Conservation (phyloP, 2,797 vertebrate genomes). For the Sternarchorhynchus goeldii region DNA sequence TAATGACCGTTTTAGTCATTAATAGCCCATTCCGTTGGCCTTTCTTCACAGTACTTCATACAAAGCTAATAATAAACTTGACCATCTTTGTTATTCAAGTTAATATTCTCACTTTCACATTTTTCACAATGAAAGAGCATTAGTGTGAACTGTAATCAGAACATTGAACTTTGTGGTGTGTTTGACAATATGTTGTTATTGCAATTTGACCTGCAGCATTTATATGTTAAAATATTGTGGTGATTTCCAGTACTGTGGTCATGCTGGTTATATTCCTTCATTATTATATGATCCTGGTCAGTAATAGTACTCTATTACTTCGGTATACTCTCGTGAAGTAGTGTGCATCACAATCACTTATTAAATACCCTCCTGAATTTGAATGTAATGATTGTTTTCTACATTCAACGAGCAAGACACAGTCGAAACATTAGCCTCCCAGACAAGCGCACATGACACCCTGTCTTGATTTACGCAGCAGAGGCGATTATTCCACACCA, state of each 20-base stretch:
- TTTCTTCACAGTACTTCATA: background rate
- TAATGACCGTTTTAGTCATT: background rate
- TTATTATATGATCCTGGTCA: too few species aligned
- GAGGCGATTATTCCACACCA: constrained; percentile 46
- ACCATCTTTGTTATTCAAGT: too few species aligned
- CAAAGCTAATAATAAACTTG: background rate
- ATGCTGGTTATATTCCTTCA: background rate
- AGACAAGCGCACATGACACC: constrained; percentile 11
- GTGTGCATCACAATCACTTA: background rate
- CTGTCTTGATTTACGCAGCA: constrained; percentile 41
- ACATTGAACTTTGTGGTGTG: too few species aligned
- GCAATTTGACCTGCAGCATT: background rate
- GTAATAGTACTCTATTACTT: background rate
- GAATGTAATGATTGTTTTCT: background rate
- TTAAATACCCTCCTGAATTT: background rate
- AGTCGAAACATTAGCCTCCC: constrained; percentile 9
- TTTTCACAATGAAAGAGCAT: too few species aligned
- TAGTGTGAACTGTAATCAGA: background rate
- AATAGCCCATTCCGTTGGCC: background rate
- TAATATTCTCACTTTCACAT: too few species aligned
- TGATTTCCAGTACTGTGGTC: background rate
- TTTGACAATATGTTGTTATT: too few species aligned
- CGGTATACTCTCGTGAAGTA: background rate
- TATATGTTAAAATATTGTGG: background rate
- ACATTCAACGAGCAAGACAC: background rate